Conservation (phyloP, 2,113 vertebrate genomes). For the Callopanchax toddi region DNA sequence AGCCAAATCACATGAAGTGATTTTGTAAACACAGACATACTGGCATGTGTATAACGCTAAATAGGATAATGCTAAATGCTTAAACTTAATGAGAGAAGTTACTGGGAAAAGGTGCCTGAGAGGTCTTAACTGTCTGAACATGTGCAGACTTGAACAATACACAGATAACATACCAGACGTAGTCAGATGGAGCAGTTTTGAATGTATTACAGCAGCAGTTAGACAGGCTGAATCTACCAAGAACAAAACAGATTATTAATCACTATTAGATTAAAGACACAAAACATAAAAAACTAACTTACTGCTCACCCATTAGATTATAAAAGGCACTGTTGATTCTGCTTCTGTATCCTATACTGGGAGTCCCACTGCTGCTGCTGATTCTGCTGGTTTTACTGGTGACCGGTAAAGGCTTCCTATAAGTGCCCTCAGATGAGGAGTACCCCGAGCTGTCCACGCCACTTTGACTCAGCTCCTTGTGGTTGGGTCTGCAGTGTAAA, state of each 20-base stretch:
- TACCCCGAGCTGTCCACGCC: constrained; percentile 74
- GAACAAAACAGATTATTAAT: constrained; percentile 10
- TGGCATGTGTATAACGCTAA: not conserved
- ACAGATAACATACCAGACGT: constrained; percentile 30
- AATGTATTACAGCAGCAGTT: not conserved
- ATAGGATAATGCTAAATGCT: not conserved
- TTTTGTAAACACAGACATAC: constrained; percentile 12
- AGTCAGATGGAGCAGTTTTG: constrained; percentile 21
- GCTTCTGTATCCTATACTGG: constrained; percentile 5
- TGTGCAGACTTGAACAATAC: not conserved
- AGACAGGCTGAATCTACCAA: constrained; percentile 23
- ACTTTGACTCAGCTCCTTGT: constrained; percentile 37
- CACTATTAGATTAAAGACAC: not conserved
- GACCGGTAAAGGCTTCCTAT: constrained; percentile 3
- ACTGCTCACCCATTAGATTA: constrained; percentile 35
- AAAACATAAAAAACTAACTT: not conserved
- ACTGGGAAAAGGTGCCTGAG: not conserved
- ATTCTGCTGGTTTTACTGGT: not conserved
- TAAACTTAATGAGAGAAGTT: not conserved
- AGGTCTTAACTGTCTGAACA: not conserved
- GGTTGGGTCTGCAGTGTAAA: constrained; percentile 19
- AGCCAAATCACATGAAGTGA: constrained; percentile 28
- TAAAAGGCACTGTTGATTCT: constrained; percentile 28
- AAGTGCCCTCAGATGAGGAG: constrained; percentile 69
- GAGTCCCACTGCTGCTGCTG: not conserved